These are phyloP conservation scores for Paracyclopina nana DNA, from an alignment of 1,140 invertebrate genomes.

Conservation along the genomic window DNA sequence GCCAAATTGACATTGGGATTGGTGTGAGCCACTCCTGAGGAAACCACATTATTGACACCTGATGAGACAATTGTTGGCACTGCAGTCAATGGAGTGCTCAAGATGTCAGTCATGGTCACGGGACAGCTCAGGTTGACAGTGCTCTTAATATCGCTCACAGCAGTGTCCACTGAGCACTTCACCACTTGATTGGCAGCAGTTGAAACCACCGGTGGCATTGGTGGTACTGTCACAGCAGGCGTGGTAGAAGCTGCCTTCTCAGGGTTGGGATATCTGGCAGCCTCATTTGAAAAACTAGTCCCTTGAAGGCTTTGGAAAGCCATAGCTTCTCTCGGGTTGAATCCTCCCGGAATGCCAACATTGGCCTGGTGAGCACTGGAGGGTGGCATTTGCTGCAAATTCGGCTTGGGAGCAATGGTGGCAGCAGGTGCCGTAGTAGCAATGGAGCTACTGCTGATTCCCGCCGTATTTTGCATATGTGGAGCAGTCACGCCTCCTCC, in stretches of 20 bases:
- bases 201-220: constrained; percentile 8
- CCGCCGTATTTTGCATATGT: constrained; percentile 15
- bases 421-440: constrained; percentile 9
- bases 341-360: constrained; percentile 22
- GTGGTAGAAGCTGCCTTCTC: not conserved
- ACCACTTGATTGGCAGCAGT: no score
- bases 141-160: constrained; percentile 1
- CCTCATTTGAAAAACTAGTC: not conserved
- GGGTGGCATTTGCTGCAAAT: constrained; percentile 19
- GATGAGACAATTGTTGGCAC: no score
- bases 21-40: no score
- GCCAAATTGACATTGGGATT: no score
- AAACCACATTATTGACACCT: no score
- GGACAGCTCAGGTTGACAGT: not conserved
- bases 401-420: constrained; percentile 19
- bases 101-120: not conserved
- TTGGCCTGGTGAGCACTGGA: constrained; percentile 20
- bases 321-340: not conserved
- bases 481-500: not conserved
- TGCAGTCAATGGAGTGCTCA: not conserved
- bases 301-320: not conserved
- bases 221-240: not conserved
- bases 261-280: not conserved
- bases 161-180: no score
- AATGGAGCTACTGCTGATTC: constrained; percentile 13